Conservation (phyloP, 2,797 vertebrate genomes). For the Poecilia wingei region DNA sequence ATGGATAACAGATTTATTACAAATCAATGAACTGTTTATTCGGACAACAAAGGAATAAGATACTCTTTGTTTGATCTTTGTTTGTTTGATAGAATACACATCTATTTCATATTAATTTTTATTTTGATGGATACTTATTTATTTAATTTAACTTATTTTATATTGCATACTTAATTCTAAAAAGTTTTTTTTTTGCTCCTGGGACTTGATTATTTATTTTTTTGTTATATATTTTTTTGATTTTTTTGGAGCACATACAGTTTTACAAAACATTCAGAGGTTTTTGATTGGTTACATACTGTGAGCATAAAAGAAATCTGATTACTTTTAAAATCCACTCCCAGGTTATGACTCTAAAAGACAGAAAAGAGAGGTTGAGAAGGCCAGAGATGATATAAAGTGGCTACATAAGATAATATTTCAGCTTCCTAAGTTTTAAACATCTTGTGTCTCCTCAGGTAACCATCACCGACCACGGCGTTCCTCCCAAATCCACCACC, state of each 20-base stretch:
- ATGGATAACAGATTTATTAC: background rate
- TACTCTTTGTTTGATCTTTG: background rate
- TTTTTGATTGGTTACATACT: background rate
- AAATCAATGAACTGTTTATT: background rate
- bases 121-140: background rate
- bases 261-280: background rate
- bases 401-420: constrained; percentile 4
- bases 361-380: constrained; percentile 2
- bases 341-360: background rate
- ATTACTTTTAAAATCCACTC: constrained; percentile 5
- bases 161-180: background rate
- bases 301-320: background rate
- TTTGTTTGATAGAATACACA: background rate
- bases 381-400: constrained; percentile 10
- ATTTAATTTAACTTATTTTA: background rate
- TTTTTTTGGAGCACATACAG: background rate
- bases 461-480: constrained; percentile 89
- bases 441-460: constrained; percentile 76
- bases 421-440: constrained; percentile 5
- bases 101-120: background rate
- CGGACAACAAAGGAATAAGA: background rate
- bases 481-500: constrained; percentile 86
- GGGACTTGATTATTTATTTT: background rate
- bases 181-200: background rate
- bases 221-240: background rate